Conservation (phyloP, 2,888 invertebrate genomes). For the Eilema depressum region DNA sequence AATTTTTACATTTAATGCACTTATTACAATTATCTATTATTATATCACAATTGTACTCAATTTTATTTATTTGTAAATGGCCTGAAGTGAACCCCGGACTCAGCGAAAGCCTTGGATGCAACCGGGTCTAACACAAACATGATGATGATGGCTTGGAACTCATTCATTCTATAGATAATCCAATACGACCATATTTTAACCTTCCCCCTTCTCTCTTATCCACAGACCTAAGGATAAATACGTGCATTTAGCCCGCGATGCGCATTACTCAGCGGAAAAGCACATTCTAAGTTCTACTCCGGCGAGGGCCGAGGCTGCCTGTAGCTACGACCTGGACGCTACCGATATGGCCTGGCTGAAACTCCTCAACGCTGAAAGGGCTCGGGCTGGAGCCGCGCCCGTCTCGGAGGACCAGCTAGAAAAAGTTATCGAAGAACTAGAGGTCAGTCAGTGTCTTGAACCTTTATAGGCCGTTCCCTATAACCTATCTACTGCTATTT, state of each 20-base stretch:
- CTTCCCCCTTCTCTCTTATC: neutral
- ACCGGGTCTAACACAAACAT: too few relatives aligned
- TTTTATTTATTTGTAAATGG: too few relatives aligned
- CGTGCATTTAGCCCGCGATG: slow-evolving; percentile 96
- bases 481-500: too few relatives aligned
- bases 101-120: neutral
- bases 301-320: slow-evolving; percentile 95
- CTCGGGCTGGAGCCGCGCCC: slow-evolving; percentile 90
- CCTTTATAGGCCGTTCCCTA: too few relatives aligned
- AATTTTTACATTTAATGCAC: too few relatives aligned
- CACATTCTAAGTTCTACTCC: slow-evolving; percentile 96
- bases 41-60: too few relatives aligned
- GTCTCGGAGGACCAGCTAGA: slow-evolving; percentile 96
- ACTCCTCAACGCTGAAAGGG: slow-evolving; percentile 95
- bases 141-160: too few relatives aligned
- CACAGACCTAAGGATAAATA: slow-evolving; percentile 96
- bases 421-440: slow-evolving; percentile 96
- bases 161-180: too few relatives aligned
- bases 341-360: slow-evolving; percentile 96
- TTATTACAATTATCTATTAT: too few relatives aligned
- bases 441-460: slow-evolving; percentile 80
- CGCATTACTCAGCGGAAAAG: slow-evolving; percentile 93
- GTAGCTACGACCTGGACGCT: slow-evolving; percentile 98
- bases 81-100: neutral
- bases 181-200: neutral